A percentile compares a stretch with the other conserved stretches of the same genome.
Evolutionary conservation across 2,797 vertebrate genomes (phyloP).

Genomic region (Diplodus sargus): DNA sequence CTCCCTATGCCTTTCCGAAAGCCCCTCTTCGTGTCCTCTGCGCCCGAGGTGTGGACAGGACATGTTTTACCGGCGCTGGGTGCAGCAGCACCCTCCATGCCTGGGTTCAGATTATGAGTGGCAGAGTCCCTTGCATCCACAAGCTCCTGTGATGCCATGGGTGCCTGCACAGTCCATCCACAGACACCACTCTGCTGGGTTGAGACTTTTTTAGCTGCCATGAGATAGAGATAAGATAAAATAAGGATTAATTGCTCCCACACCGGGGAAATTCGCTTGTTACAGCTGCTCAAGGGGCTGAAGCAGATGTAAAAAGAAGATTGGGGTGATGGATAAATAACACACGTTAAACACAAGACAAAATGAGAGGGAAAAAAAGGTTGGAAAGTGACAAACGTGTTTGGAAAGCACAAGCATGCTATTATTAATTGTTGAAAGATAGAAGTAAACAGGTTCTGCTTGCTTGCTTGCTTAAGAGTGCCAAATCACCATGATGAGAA

Average conservation of each 20-base stretch:
- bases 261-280: too few relatives aligned
- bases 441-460: conserved; percentile 9
- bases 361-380: conserved; percentile 31
- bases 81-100: conserved; percentile 81
- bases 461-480: not conserved
- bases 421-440: not conserved
- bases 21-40: conserved; percentile 85
- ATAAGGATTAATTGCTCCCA: too few relatives aligned
- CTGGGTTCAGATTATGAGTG: conserved; percentile 85
- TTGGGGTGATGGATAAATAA: too few relatives aligned
- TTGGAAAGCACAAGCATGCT: conserved; percentile 1
- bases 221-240: too few relatives aligned
- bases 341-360: too few relatives aligned
- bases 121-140: conserved; percentile 84
- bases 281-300: too few relatives aligned
- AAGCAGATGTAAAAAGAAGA: too few relatives aligned
- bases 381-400: conserved; percentile 16
- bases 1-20: conserved; percentile 91
- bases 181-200: conserved; percentile 54
- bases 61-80: conserved; percentile 79
- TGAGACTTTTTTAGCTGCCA: conserved; percentile 46
- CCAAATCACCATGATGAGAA: conserved; percentile 16
- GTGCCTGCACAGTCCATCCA: conserved; percentile 70
- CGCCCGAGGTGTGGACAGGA: conserved; percentile 81
- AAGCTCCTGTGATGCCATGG: conserved; percentile 77